These are phyloP conservation scores for Alauda arvensis DNA, from an alignment of 2,797 vertebrate species.

Conservation along the genomic window DNA sequence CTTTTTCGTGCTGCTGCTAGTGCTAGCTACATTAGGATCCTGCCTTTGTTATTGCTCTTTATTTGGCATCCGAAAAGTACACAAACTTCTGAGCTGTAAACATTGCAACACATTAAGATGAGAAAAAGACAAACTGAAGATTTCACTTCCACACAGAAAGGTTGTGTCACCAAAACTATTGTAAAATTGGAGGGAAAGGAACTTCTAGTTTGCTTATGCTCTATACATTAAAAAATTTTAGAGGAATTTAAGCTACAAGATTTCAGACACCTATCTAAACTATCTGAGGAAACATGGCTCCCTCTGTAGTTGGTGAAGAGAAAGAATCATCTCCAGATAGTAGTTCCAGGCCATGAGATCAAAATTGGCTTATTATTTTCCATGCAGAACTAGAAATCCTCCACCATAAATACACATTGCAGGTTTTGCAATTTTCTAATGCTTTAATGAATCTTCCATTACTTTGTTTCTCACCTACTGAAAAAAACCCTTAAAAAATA, in stretches of 20 bases:
- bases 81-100: not conserved
- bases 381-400: not conserved
- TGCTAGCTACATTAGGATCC: not conserved
- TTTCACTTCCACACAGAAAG: not conserved
- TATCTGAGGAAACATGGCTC: constrained; percentile 33
- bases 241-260: not conserved
- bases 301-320: constrained; percentile 46
- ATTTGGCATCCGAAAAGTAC: not conserved
- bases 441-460: not conserved
- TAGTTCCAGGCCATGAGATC: not conserved
- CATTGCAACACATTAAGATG: not conserved
- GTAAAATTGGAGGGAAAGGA: not conserved
- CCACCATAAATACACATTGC: not conserved
- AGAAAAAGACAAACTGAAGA: not conserved
- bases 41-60: not conserved
- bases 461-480: not conserved
- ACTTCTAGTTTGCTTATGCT: not conserved
- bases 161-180: not conserved
- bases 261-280: not conserved
- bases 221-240: not conserved
- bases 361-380: not conserved
- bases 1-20: not conserved
- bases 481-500: not conserved
- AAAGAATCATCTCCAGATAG: not conserved
- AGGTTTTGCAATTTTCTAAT: not conserved